Conservation (phyloP, 2,797 vertebrate genomes). For the Natrix natrix region DNA sequence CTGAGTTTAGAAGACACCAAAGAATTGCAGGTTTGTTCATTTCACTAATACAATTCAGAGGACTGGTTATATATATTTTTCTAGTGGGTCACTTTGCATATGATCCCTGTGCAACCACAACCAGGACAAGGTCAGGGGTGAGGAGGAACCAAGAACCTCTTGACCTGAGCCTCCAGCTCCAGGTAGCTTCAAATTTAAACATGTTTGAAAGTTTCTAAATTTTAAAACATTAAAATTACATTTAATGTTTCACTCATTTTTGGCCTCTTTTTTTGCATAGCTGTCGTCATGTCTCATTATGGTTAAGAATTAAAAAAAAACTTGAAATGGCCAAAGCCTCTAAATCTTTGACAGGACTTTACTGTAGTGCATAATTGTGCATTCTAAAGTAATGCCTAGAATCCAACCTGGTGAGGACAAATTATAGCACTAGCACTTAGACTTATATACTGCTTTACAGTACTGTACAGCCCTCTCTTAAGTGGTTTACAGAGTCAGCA, state of each 20-base stretch:
- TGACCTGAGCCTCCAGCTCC: background rate
- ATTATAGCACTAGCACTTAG: background rate
- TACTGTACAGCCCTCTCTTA: too few species aligned
- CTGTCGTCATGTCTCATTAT: background rate
- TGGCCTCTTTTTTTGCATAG: background rate
- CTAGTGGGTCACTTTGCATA: background rate
- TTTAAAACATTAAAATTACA: background rate
- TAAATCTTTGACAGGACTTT: background rate
- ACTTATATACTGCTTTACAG: too few species aligned
- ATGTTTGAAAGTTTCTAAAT: background rate
- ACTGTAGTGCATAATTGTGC: background rate
- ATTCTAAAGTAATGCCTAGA: background rate
- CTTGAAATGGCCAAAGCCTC: background rate
- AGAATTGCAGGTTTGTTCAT: background rate
- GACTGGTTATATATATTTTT: background rate
- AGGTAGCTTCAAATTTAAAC: background rate
- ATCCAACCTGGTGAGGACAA: background rate
- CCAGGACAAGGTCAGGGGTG: background rate
- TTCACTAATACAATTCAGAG: background rate
- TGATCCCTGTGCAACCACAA: background rate
- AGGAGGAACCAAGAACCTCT: background rate
- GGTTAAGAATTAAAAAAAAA: background rate
- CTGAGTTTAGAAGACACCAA: background rate
- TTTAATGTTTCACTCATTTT: background rate
- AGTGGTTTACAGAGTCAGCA: too few species aligned